Evolutionary conservation across 2,888 invertebrate genomes (phyloP).

Genomic region (Trachelus tabidus): DNA sequence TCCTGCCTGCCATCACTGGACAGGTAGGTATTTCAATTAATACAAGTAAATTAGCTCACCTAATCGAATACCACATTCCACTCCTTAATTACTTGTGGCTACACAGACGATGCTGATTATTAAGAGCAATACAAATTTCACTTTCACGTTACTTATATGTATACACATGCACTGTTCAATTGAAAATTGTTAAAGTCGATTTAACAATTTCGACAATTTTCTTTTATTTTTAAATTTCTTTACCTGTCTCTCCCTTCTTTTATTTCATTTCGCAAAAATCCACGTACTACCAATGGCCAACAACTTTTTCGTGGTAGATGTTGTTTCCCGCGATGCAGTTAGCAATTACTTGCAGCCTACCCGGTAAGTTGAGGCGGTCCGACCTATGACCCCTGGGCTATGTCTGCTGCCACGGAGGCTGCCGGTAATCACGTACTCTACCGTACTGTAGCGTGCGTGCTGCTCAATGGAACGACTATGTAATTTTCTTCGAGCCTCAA

Average conservation of each 20-base stretch:
- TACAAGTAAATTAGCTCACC: not conserved
- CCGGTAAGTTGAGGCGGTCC: constrained; percentile 62
- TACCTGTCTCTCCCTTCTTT: not conserved
- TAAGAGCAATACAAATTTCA: not conserved
- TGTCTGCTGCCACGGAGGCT: constrained; percentile 55
- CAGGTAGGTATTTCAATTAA: not conserved
- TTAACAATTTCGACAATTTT: not conserved
- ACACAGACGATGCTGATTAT: not conserved
- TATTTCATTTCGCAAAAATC: constrained; percentile 17
- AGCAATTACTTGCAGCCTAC: constrained; percentile 59
- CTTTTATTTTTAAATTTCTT: constrained; percentile 5
- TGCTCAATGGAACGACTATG: constrained; percentile 42
- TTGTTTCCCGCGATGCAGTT: constrained; percentile 56
- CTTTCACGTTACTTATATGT: not conserved
- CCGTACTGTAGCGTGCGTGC: constrained; percentile 46
- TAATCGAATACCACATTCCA: not conserved
- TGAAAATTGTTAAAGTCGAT: not conserved
- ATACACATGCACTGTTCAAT: not conserved
- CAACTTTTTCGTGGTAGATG: constrained; percentile 24
- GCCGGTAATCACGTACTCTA: constrained; percentile 62
- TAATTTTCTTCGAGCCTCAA: constrained; percentile 58
- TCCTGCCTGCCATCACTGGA: not conserved
- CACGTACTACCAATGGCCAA: constrained; percentile 6
- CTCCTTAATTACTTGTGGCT: not conserved
- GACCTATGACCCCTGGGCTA: constrained; percentile 58